Base-by-base conservation (phyloP, 2,888 invertebrate species). In the Xanthorhoe spadicearia region DNA sequence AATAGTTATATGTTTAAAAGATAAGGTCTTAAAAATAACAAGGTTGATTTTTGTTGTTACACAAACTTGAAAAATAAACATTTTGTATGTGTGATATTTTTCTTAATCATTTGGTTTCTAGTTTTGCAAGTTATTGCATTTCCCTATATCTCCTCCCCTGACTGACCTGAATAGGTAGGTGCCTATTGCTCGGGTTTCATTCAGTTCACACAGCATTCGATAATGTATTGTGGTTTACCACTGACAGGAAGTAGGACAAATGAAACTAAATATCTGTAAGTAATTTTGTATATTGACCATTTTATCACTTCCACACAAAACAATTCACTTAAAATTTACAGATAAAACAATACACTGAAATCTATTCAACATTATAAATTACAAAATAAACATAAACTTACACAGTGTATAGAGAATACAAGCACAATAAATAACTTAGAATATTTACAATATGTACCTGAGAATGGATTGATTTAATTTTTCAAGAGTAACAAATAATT, bases 41-140 rank as follows among this genome's bases (percentile, higher is more conserved):
- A 92, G 92, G 92, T 92, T 92, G 92, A 92, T 92, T 93, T 90
- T 93, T 93, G 93, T 93, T 93, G 92, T 92, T 93, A 93, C 92
- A 91, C 92, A 88, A 91, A 92, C 89, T 91, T 89, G 88, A 91
- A 92, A 90, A 92, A 92, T 92, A 93, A 92, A 93, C 93, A 92
- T 92, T 92, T 92, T 93, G 92, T 93, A 92, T 90, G 93, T 92
- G 93, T 92, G 93, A 90, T 82, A 80, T 78, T 81, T 82, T 84
- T 86, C 81, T 88, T 88, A 75, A 82, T 90, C 87, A 82, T 87
- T 90, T 83, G 80, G 66, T 69, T 63, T 57, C 64, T 70, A 65
- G 66, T 66, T 69, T 52, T 71, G 67, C 66, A 72, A 68, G 66
- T 68, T 61, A 68, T 71, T 61, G 43, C 55, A 65, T 28, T 69